Evolutionary conservation across 2,797 vertebrate species (phyloP).

Genomic region (Heteromormyrus szaboi): DNA sequence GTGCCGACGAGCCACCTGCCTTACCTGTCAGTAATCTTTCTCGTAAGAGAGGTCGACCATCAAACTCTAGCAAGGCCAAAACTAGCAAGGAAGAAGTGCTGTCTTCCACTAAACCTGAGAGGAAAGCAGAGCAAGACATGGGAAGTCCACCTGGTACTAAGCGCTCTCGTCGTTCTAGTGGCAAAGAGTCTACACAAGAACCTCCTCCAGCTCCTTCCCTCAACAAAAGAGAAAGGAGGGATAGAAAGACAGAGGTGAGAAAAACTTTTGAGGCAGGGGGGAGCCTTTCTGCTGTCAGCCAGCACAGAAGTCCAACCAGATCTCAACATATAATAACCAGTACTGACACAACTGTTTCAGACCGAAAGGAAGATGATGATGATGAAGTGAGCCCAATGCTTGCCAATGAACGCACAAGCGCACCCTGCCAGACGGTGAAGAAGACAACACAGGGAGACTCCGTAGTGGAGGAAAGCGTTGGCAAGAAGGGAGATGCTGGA

Average conservation of each 20-base stretch:
- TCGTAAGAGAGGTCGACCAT: conserved; percentile 57
- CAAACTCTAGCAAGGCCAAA: conserved; percentile 38
- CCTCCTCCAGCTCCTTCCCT: not conserved
- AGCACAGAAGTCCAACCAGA: not conserved
- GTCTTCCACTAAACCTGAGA: conserved; percentile 18
- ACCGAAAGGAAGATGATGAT: not conserved
- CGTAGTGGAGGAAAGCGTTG: conserved; percentile 23
- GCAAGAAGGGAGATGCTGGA: not conserved
- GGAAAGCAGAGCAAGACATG: not conserved
- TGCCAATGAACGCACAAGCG: conserved; percentile 17
- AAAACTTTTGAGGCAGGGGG: not conserved
- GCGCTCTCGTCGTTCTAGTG: conserved; percentile 31
- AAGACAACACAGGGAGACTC: not conserved
- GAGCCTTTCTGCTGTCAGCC: conserved; percentile 1
- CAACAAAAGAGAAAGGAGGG: not conserved
- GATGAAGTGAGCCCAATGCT: conserved; percentile 6
- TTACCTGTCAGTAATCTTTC: not conserved
- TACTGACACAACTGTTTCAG: not conserved
- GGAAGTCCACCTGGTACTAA: conserved; percentile 24
- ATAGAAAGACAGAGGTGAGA: not conserved
- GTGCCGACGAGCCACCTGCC: conserved; percentile 2
- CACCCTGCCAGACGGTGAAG: conserved; percentile 5
- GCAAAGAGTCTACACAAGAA: not conserved
- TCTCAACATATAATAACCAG: not conserved
- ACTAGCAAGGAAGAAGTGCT: not conserved